Conservation (phyloP, 2,888 invertebrate species). For the Apodemia zela region DNA sequence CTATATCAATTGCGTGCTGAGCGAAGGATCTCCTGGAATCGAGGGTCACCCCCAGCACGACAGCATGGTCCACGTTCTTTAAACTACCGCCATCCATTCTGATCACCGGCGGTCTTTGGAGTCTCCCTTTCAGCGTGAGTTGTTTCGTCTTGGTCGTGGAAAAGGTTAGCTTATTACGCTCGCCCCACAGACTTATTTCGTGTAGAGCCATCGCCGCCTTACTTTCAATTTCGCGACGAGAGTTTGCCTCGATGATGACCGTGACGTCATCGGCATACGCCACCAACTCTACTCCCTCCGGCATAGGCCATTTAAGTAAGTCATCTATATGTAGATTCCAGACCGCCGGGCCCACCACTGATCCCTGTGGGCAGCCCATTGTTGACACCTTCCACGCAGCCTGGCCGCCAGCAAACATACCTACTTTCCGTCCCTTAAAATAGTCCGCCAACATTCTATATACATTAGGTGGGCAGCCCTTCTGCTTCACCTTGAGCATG, state of each 20-base stretch:
- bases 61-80: too few relatives aligned
- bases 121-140: background rate
- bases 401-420: constrained; percentile 22
- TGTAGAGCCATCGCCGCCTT: too few relatives aligned
- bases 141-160: too few relatives aligned
- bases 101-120: background rate
- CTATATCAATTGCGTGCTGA: too few relatives aligned
- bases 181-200: too few relatives aligned
- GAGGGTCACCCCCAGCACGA: too few relatives aligned
- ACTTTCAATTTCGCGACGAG: constrained; percentile 22
- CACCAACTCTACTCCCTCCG: background rate
- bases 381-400: constrained; percentile 23
- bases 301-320: background rate
- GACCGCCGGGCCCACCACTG: constrained; percentile 17
- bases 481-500: constrained; percentile 32
- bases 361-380: constrained; percentile 24
- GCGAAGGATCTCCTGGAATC: too few relatives aligned
- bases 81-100: too few relatives aligned
- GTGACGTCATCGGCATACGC: too few relatives aligned
- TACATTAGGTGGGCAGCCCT: constrained; percentile 32
- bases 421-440: constrained; percentile 26
- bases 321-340: constrained; percentile 16
- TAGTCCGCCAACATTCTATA: constrained; percentile 35
- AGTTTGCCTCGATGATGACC: too few relatives aligned
- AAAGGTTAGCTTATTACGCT: too few relatives aligned